Evolutionary conservation across 1,140 invertebrate species (phyloP).

Genomic region (Drosophila santomea): DNA sequence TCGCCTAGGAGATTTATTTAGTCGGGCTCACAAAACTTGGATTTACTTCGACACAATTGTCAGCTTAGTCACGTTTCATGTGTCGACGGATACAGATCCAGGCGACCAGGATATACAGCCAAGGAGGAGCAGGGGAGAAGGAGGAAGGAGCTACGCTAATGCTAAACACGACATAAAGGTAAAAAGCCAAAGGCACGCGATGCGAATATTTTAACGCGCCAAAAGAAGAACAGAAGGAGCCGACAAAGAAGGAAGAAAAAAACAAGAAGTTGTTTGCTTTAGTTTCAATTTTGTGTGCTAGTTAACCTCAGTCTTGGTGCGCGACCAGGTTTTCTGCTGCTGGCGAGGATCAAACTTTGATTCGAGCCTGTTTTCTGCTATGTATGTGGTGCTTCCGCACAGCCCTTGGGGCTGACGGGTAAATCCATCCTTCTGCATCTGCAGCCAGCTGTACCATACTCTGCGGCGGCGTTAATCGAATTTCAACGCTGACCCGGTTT

Average conservation of each 20-base stretch:
- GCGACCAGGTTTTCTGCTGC: slow-evolving; percentile 21
- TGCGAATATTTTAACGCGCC: slow-evolving; percentile 74
- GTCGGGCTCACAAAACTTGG: slow-evolving; percentile 78
- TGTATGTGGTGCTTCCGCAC: slow-evolving; percentile 32
- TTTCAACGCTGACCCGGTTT: slow-evolving; percentile 60
- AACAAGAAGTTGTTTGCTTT: slow-evolving; percentile 54
- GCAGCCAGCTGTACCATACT: slow-evolving; percentile 14
- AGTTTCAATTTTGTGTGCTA: slow-evolving; percentile 40
- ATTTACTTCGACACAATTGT: slow-evolving; percentile 83
- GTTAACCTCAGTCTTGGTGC: slow-evolving; percentile 4
- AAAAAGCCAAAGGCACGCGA: slow-evolving; percentile 80
- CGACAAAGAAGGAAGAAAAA: slow-evolving; percentile 2
- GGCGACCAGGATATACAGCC: neutral
- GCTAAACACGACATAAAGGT: slow-evolving; percentile 82
- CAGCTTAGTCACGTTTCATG: slow-evolving; percentile 81
- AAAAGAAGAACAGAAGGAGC: neutral
- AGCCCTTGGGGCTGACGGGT: neutral
- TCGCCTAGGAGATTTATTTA: slow-evolving; percentile 73
- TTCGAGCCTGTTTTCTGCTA: slow-evolving; percentile 47
- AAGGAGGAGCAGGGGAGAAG: neutral
- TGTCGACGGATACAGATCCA: slow-evolving; percentile 45
- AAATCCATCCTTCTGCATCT: neutral
- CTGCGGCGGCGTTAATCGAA: slow-evolving; percentile 57
- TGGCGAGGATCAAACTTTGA: slow-evolving; percentile 67
- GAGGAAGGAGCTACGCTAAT: slow-evolving; percentile 49